Conservation (phyloP, 2,888 invertebrate genomes). For the Conchocele bisecta region DNA sequence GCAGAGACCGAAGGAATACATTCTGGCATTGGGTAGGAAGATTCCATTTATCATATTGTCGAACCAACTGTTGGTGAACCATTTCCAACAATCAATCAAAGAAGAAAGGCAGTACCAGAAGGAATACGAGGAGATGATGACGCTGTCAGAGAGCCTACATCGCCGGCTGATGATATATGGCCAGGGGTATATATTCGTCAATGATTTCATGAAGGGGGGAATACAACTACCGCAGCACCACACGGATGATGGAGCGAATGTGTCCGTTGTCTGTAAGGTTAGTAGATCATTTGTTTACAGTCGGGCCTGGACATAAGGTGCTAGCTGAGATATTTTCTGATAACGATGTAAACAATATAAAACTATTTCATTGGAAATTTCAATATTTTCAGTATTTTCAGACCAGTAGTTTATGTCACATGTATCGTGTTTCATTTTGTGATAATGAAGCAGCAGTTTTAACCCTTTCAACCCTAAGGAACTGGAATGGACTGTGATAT, state of each 20-base stretch:
- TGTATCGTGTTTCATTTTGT: no score
- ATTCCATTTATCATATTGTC: constrained; percentile 60
- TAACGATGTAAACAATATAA: no score
- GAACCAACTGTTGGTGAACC: constrained; percentile 61
- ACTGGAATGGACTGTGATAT: no score
- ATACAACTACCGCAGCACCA: constrained; percentile 36
- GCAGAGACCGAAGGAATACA: constrained; percentile 48
- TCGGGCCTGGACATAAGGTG: no score
- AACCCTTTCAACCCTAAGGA: no score
- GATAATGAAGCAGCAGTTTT: no score
- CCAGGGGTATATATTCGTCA: constrained; percentile 60
- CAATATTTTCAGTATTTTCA: no score
- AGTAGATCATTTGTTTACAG: no score
- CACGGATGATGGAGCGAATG: constrained; percentile 9
- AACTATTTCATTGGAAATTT: no score
- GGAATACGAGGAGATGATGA: constrained; percentile 60
- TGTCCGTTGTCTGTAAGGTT: no score
- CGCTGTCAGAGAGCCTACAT: constrained; percentile 56
- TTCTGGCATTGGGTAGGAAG: constrained; percentile 38
- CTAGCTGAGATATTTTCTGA: no score
- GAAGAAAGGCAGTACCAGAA: constrained; percentile 45
- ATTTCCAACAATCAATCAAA: constrained; percentile 47
- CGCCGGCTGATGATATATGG: constrained; percentile 59
- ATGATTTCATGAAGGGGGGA: constrained; percentile 55
- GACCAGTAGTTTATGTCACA: no score